Evolutionary conservation across 2,888 invertebrate species (phyloP).

Genomic region (Drosophila pseudotakahashii): DNA sequence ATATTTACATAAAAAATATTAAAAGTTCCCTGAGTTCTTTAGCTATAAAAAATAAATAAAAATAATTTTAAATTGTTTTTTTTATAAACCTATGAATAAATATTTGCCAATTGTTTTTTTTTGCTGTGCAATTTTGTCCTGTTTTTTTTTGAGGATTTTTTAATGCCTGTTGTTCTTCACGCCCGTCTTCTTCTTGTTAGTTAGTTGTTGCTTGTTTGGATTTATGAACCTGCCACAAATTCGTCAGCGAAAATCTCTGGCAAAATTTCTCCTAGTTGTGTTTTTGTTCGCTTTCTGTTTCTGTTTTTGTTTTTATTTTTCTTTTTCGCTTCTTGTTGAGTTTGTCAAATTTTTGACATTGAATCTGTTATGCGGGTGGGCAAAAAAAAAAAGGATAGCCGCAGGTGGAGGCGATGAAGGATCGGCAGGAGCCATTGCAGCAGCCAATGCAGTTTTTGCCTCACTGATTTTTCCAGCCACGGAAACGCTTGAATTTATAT

Average conservation of each 20-base stretch:
- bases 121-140: background rate
- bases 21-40: too few relatives aligned
- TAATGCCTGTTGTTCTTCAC: slow-evolving; percentile 29
- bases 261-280: slow-evolving; percentile 13
- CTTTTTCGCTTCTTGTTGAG: slow-evolving; percentile 10
- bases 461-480: slow-evolving; percentile 35
- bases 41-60: too few relatives aligned
- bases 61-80: too few relatives aligned
- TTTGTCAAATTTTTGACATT: slow-evolving; percentile 58
- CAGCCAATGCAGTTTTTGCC: slow-evolving; percentile 33
- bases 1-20: too few relatives aligned
- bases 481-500: slow-evolving; percentile 12
- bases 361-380: slow-evolving; percentile 24
- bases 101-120: background rate
- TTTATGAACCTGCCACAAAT: slow-evolving; percentile 60
- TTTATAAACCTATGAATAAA: background rate
- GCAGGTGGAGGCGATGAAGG: slow-evolving; percentile 18
- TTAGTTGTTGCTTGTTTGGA: slow-evolving; percentile 42
- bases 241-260: slow-evolving; percentile 44
- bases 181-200: slow-evolving; percentile 27
- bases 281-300: background rate
- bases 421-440: slow-evolving; percentile 14
- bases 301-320: slow-evolving; percentile 10
- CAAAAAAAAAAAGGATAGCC: background rate
- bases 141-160: slow-evolving; percentile 20